Conservation (phyloP, 2,888 invertebrate species). For the Galerucella pusilla region DNA sequence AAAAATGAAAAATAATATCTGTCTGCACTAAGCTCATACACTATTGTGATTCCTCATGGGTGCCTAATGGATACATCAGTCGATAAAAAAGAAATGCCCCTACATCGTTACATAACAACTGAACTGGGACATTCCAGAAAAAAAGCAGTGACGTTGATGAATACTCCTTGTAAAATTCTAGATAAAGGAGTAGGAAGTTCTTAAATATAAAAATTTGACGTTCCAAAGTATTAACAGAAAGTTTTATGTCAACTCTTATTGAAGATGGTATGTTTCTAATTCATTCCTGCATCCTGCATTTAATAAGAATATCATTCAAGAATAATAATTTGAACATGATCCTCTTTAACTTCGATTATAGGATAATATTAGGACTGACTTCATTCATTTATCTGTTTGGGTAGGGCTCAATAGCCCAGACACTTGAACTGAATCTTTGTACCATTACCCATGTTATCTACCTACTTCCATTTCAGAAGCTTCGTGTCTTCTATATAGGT, state of each 20-base stretch:
- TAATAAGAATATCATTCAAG: neutral
- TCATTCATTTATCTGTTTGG: too few relatives aligned
- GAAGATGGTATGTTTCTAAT: too few relatives aligned
- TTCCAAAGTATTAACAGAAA: too few relatives aligned
- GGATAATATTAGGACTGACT: neutral
- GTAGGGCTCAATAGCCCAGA: too few relatives aligned
- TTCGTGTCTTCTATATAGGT: too few relatives aligned
- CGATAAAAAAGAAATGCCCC: constrained; percentile 17
- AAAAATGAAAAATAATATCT: constrained; percentile 8
- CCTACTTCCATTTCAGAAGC: too few relatives aligned
- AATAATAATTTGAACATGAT: constrained; percentile 20
- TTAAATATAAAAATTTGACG: too few relatives aligned
- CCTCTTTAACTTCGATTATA: constrained; percentile 1
- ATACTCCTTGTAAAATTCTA: neutral
- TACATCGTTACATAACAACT: constrained; percentile 12
- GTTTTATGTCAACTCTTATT: too few relatives aligned
- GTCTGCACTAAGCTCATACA: constrained; percentile 10
- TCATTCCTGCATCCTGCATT: too few relatives aligned
- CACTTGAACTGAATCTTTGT: too few relatives aligned
- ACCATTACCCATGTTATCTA: too few relatives aligned
- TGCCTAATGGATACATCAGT: constrained; percentile 23
- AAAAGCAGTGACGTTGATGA: constrained; percentile 2
- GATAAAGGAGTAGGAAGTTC: neutral
- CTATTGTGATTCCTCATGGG: constrained; percentile 16
- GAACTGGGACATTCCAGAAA: constrained; percentile 9